Evolutionary conservation across 2,888 invertebrate species (phyloP).

Genomic region (Oasisia sp.): DNA sequence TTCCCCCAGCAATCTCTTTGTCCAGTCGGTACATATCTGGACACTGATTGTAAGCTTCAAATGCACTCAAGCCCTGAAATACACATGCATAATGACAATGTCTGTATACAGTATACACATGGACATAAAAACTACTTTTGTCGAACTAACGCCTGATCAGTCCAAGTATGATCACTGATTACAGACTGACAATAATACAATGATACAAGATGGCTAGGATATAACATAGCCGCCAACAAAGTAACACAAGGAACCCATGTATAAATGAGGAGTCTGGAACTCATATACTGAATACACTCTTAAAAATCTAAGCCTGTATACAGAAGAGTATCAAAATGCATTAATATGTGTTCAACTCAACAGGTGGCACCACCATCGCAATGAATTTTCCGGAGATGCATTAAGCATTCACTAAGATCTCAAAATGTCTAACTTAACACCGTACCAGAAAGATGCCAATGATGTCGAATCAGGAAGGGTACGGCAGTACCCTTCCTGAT

Average conservation of each 20-base stretch:
- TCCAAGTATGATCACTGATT: too few relatives aligned
- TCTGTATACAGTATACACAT: background rate
- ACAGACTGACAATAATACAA: too few relatives aligned
- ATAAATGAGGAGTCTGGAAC: background rate
- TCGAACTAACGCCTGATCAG: too few relatives aligned
- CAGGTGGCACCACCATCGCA: too few relatives aligned
- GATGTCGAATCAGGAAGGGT: too few relatives aligned
- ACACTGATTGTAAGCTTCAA: slow-evolving; percentile 73
- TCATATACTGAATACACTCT: background rate
- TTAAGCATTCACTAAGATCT: background rate
- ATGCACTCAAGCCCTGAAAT: slow-evolving; percentile 69
- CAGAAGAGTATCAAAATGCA: too few relatives aligned
- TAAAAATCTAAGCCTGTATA: too few relatives aligned
- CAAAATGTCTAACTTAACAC: background rate
- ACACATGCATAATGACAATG: slow-evolving; percentile 23
- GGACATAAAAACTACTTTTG: background rate
- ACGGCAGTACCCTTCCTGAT: too few relatives aligned
- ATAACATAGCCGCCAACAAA: too few relatives aligned
- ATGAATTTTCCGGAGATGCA: background rate
- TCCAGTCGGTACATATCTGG: slow-evolving; percentile 76
- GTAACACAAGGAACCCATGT: background rate
- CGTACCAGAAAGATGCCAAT: background rate
- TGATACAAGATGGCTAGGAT: too few relatives aligned
- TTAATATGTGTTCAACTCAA: too few relatives aligned
- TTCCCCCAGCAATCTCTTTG: slow-evolving; percentile 82